Evolutionary conservation across 2,797 vertebrate species (phyloP).

Genomic region (Tragelaphus oryx): DNA sequence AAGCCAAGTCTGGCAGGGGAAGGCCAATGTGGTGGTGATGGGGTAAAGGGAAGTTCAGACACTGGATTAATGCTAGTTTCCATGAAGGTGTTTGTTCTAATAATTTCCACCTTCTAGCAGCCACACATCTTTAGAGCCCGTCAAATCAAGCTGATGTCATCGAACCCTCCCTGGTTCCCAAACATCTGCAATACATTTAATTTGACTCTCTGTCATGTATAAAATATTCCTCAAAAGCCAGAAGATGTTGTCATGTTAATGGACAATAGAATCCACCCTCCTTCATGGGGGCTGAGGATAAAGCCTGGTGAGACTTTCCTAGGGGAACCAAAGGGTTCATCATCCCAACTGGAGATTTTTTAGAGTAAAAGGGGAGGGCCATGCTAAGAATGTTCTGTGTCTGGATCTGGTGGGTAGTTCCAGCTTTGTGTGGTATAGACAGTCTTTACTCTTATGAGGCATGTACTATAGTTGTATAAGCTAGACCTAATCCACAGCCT

Average conservation of each 20-base stretch:
- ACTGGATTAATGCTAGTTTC: constrained; percentile 42
- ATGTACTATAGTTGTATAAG: neutral
- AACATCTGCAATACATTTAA: constrained; percentile 51
- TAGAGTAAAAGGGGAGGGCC: neutral
- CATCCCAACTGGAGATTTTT: neutral
- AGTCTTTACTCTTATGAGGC: neutral
- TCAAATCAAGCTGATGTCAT: neutral
- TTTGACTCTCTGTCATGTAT: constrained; percentile 30
- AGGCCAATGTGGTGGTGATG: neutral
- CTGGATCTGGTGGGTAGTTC: neutral
- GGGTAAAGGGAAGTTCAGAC: constrained; percentile 43
- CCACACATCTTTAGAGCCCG: neutral
- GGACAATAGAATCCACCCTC: neutral
- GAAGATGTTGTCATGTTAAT: neutral
- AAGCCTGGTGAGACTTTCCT: neutral
- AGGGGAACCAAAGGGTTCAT: neutral
- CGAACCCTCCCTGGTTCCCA: constrained; percentile 19
- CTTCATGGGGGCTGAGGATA: neutral
- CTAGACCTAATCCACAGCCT: neutral
- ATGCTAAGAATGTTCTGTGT: neutral
- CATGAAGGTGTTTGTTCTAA: constrained; percentile 46
- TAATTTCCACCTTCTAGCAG: constrained; percentile 42
- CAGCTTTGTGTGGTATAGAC: neutral
- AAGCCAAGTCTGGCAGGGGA: constrained; percentile 30
- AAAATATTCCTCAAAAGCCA: constrained; percentile 14